Evolutionary conservation across 2,113 vertebrate species (phyloP).

Genomic region (Ciconia boyciana): DNA sequence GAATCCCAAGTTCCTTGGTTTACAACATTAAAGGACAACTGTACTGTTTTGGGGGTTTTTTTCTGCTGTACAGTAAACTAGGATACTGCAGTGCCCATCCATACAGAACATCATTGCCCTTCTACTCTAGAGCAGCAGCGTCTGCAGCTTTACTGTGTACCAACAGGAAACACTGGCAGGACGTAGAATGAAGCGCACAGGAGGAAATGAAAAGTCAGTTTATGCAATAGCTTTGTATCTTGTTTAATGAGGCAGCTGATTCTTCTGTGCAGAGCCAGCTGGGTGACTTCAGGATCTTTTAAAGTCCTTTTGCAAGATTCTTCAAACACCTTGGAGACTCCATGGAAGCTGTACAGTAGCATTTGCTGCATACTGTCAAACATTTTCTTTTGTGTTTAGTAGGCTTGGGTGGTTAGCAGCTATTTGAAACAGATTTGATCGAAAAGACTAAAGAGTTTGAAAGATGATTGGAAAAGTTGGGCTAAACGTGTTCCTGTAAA

Average conservation of each 20-base stretch:
- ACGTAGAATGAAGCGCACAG: background rate
- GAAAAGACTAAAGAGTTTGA: background rate
- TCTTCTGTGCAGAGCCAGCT: background rate
- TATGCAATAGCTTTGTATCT: background rate
- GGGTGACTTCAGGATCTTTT: background rate
- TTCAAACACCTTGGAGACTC: background rate
- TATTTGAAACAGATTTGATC: background rate
- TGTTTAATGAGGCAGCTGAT: background rate
- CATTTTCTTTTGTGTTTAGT: background rate
- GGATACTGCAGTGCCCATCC: background rate
- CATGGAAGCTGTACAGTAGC: background rate
- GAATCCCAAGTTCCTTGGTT: background rate
- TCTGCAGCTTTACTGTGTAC: background rate
- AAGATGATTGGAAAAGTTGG: background rate
- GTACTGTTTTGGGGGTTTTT: background rate
- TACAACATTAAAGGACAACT: background rate
- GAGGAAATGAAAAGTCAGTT: background rate
- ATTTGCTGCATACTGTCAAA: background rate
- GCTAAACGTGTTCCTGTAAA: background rate
- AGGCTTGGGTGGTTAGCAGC: background rate
- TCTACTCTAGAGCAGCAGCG: rapidly evolving
- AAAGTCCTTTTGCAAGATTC: background rate
- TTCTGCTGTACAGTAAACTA: background rate
- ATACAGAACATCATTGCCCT: background rate
- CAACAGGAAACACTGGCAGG: background rate